Conservation (phyloP, 1,140 invertebrate genomes). For the Nylanderia fulva region DNA sequence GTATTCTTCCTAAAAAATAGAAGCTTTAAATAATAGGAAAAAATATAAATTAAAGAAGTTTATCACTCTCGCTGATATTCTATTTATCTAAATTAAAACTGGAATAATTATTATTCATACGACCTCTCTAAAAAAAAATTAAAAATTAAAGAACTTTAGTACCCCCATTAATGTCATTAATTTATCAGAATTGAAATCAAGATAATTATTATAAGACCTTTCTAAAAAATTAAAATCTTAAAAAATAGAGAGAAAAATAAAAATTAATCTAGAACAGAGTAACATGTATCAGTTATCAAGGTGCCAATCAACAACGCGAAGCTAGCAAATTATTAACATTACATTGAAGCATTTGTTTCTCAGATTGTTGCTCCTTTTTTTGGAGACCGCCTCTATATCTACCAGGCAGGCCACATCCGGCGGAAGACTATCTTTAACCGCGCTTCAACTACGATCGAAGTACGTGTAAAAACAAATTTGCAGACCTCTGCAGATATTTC, state of each 20-base stretch:
- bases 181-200: neutral
- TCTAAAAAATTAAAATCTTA: neutral
- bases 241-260: neutral
- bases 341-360: neutral
- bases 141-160: neutral
- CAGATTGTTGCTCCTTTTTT: neutral
- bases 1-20: neutral
- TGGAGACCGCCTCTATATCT: neutral
- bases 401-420: neutral
- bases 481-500: constrained; percentile 15
- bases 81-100: no score
- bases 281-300: no score
- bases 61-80: no score
- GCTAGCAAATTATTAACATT: neutral
- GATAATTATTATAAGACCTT: neutral
- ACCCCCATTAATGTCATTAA: neutral
- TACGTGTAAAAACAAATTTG: constrained; percentile 9
- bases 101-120: no score
- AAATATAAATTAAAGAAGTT: no score
- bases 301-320: no score
- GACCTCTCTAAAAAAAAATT: no score
- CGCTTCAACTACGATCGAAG: neutral
- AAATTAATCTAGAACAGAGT: neutral
- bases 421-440: neutral
- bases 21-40: no score